Evolutionary conservation across 2,888 invertebrate genomes (phyloP), one percentile per base, ranked within the genome.

Genomic region (Epinotia nisella): DNA sequence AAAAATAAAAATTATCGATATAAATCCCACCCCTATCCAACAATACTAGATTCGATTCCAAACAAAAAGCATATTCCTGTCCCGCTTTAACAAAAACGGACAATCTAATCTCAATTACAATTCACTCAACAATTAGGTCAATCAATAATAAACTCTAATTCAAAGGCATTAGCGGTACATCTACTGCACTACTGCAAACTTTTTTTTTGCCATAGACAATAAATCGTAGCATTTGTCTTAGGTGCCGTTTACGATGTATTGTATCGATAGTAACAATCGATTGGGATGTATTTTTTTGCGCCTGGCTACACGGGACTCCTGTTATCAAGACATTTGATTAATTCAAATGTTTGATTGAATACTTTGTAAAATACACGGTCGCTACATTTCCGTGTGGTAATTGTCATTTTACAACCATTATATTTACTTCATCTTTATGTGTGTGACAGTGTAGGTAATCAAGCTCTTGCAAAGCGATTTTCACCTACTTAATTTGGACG

Each of bases 141-240:
- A 64, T 75, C 74, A 70, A 74, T 49, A 67, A 11, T 35, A 72
- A 76, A 68, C 78, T 76, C 73, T 70, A 68, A 78, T 75, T 75
- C 73, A 77, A 77, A 76, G 29, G 4, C 4, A 39, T 62, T 51
- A 59, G 29, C 11, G 15, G 24, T 39, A 11, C 7, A 10, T 19
- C 61, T 55, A 70, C 45, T 49, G 65, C 65, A 51, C 61, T 55
- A 70, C 45, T 49, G 65, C 65, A 51, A 69, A 49, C n/a, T 4
- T 51, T 74, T 74, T 87, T 87, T 87, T 87, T 87, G 82, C 84
- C 78, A 81, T 71, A 79, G 79, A 77, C 80, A 85, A 89, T 91
- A 90, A 90, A 91, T 91, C 88, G 85, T 83, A 78, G 83, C 84
- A 90, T 91, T 91, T 89, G 91, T 91, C 87, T 87, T 78, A 86